Percentiles rank a stretch among this genome's conserved stretches.
Evolutionary conservation across 64 coral and sea anemone genomes (phyloP).

Genomic region (Platygyra sinensis): DNA sequence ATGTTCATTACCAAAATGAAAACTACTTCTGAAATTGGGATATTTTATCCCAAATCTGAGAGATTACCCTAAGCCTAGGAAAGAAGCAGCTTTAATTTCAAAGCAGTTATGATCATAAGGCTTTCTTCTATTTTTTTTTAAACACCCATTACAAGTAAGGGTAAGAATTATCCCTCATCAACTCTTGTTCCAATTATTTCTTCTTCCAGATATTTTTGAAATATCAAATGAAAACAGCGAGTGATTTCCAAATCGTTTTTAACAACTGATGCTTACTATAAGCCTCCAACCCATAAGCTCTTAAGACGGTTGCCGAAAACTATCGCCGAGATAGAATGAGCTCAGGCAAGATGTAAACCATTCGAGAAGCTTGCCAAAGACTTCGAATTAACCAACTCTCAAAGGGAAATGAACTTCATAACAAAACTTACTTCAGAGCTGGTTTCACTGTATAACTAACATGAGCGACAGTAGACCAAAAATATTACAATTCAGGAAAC

Average conservation of each 20-base stretch:
- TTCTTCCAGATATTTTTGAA: too few relatives aligned
- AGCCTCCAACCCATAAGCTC: neutral
- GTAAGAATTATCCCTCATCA: too few relatives aligned
- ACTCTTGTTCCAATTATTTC: too few relatives aligned
- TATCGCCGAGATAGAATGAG: neutral
- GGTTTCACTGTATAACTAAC: neutral
- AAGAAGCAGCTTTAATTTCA: neutral
- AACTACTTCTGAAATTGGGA: neutral
- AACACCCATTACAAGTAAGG: too few relatives aligned
- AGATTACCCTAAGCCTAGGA: neutral
- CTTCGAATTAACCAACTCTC: neutral
- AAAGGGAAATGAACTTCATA: neutral
- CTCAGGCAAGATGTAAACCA: neutral
- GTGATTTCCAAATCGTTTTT: too few relatives aligned
- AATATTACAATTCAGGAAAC: neutral
- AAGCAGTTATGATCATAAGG: too few relatives aligned
- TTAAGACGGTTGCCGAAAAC: neutral
- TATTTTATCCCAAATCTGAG: neutral
- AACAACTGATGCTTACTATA: too few relatives aligned
- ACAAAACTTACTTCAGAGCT: neutral
- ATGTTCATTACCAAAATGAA: neutral
- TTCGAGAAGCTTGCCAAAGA: neutral
- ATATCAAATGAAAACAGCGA: too few relatives aligned
- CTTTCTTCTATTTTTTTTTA: too few relatives aligned
- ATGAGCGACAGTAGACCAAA: neutral